Evolutionary conservation across 2,113 vertebrate species (phyloP), one percentile per base, ranked within the genome.

Genomic region (Ctenomys sociabilis): DNA sequence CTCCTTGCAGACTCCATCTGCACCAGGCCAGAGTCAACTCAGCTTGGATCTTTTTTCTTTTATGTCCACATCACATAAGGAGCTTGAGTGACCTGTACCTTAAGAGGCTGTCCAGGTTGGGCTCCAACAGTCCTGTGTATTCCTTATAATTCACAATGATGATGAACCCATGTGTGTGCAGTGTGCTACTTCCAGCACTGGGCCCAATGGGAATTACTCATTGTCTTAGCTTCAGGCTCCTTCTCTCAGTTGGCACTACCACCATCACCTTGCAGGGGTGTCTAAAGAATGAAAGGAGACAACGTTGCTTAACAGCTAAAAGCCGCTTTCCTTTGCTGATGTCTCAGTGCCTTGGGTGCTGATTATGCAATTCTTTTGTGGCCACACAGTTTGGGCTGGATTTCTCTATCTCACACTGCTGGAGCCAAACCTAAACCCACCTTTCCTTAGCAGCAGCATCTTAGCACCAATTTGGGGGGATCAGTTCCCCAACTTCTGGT

Each of bases 281-380:
- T 17, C 7, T 37, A n/a, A 57, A 78, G 37, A 22, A 54, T 21
- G 21, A 40, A 70, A 59, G 10, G 9, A 54, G 59, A 37, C 43
- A 14, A 17, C 12, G 1, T 7, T 35, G 1, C 19, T 37, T 17
- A n/a, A 9, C 17, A 21, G 68, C 16, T 37, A 37, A 35, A 68
- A 70, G 17, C 21, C 35, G 5, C 11, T 2, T 30, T 11, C 30
- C 37, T 3, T 66, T 30, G 30, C 26, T 11, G 12, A 12, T 21
- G 12, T n/a, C 40, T n/a, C 52, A 26, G 43, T 2, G 3, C n/a
- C 40, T 0, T 11, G n/a, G 17, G 17, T 0, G 1, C 26, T 7
- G 40, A 3, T 80, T 1, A 14, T 7, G 8, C 22, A 22, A 2
- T 7, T 24, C 17, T 37, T 45, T 35, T 26, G 73, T n/a, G 8